phyloP scores from a whole-genome alignment of 1,140 invertebrate species.

The Euborellia annulipes region DNA sequence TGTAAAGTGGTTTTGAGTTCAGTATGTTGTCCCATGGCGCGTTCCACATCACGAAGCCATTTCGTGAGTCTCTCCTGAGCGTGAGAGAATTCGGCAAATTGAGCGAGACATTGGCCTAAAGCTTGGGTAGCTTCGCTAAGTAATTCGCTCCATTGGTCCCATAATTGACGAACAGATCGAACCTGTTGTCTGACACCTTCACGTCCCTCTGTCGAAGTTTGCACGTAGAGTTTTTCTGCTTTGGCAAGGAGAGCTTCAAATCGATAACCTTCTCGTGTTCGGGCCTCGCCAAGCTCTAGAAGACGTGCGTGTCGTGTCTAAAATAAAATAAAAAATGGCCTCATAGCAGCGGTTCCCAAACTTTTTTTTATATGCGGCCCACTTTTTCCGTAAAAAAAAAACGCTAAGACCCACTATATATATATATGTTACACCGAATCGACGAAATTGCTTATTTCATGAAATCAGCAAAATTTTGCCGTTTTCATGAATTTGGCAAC shows the following conservation, averaged over 20 bases:
- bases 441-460: no score
- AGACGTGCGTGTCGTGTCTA: no score
- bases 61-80: constrained; percentile 81
- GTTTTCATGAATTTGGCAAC: no score
- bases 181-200: constrained; percentile 82
- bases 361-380: no score
- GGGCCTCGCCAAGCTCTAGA: constrained; percentile 46
- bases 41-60: constrained; percentile 82
- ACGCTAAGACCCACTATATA: no score
- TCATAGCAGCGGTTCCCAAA: no score
- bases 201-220: constrained; percentile 83
- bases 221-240: constrained; percentile 81
- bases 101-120: constrained; percentile 73
- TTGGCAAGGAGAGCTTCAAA: constrained; percentile 76
- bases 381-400: no score
- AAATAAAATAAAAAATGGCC: no score
- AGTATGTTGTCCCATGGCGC: constrained; percentile 78
- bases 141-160: constrained; percentile 77
- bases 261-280: constrained; percentile 60
- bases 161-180: constrained; percentile 57
- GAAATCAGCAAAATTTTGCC: no score
- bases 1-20: constrained; percentile 80
- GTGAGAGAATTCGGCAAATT: constrained; percentile 75
- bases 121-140: constrained; percentile 60
- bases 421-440: no score